phyloP scores from a whole-genome alignment of 2,113 vertebrate genomes.

The Grammomys surdaster region DNA sequence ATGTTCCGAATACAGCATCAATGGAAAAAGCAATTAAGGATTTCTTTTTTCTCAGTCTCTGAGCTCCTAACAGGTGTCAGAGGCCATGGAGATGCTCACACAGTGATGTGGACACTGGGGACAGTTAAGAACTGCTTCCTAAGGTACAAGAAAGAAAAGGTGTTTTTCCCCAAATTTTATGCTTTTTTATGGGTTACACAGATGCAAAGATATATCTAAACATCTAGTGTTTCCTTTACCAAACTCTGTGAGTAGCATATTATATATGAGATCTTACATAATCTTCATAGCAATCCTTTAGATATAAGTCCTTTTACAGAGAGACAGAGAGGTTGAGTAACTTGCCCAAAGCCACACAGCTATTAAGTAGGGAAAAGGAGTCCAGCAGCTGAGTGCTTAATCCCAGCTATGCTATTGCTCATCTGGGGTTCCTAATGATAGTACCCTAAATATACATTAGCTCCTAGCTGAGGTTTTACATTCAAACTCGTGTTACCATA shows the following conservation, averaged over 20 bases:
- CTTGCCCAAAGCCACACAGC: conserved; percentile 9
- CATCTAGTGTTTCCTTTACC: neutral
- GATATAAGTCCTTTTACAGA: neutral
- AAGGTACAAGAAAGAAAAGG: neutral
- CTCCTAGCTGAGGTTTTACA: conserved; percentile 21
- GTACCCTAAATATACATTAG: neutral
- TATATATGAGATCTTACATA: neutral
- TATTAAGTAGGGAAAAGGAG: neutral
- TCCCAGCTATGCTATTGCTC: rapidly evolving
- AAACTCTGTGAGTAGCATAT: neutral
- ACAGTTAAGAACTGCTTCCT: neutral
- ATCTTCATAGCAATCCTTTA: neutral
- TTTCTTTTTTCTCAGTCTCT: neutral
- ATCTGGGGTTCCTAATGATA: neutral
- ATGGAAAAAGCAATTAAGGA: neutral
- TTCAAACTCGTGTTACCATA: conserved; percentile 10
- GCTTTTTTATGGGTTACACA: neutral
- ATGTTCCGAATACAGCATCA: conserved; percentile 2
- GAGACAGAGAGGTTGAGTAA: conserved; percentile 40
- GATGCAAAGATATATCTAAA: neutral
- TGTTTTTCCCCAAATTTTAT: neutral
- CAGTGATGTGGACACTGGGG: neutral
- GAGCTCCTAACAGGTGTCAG: neutral
- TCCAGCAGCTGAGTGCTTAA: neutral
- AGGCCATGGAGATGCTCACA: neutral